These are phyloP conservation scores for Gasteruption jaculator DNA, from an alignment of 2,888 invertebrate genomes.

Conservation along the genomic window DNA sequence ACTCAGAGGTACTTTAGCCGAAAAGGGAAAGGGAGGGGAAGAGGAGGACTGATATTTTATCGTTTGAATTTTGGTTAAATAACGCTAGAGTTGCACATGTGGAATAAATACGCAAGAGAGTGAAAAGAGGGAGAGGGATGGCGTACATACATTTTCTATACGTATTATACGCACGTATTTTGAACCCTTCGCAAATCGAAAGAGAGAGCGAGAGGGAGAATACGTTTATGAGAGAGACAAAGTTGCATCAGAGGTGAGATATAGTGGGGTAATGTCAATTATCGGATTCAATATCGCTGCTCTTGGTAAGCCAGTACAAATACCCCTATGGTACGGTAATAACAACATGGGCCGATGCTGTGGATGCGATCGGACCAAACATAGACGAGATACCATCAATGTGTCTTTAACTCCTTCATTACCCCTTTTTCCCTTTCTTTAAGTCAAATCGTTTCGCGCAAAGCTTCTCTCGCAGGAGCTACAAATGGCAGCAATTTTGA, in stretches of 20 bases:
- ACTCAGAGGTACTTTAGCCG: conserved; percentile 10
- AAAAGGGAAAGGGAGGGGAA: conserved; percentile 10
- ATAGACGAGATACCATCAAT: no score
- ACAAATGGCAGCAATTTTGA: no score
- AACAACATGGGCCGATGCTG: conserved; percentile 48
- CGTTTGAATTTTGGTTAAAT: conserved; percentile 36
- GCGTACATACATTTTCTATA: conserved; percentile 5
- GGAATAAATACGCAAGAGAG: not conserved
- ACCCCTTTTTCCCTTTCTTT: no score
- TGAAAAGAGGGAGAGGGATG: not conserved
- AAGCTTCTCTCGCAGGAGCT: no score
- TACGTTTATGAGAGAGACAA: conserved; percentile 17
- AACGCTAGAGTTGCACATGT: conserved; percentile 24
- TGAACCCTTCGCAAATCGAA: conserved; percentile 16
- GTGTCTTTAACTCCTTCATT: no score
- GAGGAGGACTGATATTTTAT: conserved; percentile 31
- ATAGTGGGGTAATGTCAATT: conserved; percentile 45
- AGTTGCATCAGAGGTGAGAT: conserved; percentile 22
- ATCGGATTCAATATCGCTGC: conserved; percentile 51
- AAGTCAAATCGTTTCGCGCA: no score
- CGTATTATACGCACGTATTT: conserved; percentile 15
- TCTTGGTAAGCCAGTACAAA: conserved; percentile 50
- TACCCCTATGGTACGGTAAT: conserved; percentile 49
- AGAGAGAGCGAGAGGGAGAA: not conserved
- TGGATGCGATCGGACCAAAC: no score